These are phyloP conservation scores for Gasteruption jaculator DNA, from an alignment of 2,888 invertebrate genomes.

Conservation along the genomic window DNA sequence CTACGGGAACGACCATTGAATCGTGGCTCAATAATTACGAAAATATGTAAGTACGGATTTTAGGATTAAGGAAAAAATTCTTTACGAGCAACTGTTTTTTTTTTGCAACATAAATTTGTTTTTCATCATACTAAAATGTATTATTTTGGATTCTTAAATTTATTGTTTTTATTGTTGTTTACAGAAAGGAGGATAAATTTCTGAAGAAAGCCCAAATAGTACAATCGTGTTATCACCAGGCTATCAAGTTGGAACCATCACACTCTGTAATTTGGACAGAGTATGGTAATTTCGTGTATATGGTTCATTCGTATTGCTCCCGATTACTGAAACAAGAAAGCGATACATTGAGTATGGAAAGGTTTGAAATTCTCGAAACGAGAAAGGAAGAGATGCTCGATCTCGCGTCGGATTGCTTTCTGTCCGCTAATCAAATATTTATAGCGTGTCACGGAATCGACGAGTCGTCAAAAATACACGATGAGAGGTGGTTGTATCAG, in stretches of 20 bases:
- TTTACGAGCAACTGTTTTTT: background rate
- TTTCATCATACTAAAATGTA: slow-evolving; percentile 5
- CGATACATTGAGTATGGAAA: slow-evolving; percentile 69
- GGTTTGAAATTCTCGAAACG: slow-evolving; percentile 69
- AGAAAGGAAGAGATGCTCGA: slow-evolving; percentile 77
- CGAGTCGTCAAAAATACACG: slow-evolving; percentile 60
- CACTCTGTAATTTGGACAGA: slow-evolving; percentile 83
- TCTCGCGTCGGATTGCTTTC: slow-evolving; percentile 75
- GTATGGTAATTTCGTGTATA: slow-evolving; percentile 85
- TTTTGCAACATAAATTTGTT: slow-evolving; percentile 5
- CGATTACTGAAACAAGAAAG: slow-evolving; percentile 78
- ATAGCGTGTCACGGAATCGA: slow-evolving; percentile 55
- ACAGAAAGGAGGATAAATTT: slow-evolving; percentile 59
- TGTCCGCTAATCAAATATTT: slow-evolving; percentile 62
- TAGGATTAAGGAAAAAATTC: slow-evolving; percentile 1
- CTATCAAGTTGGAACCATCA: slow-evolving; percentile 70
- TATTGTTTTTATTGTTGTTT: slow-evolving; percentile 14
- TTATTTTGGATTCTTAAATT: background rate
- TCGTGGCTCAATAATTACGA: slow-evolving; percentile 74
- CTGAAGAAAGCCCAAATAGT: slow-evolving; percentile 68
- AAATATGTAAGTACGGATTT: slow-evolving; percentile 54
- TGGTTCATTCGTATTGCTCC: slow-evolving; percentile 86
- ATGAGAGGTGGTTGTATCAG: slow-evolving; percentile 89
- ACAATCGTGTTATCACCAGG: slow-evolving; percentile 75
- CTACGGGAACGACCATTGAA: slow-evolving; percentile 73